Evolutionary conservation across 2,888 invertebrate genomes (phyloP).

Genomic region (Podotricha telesiphe): DNA sequence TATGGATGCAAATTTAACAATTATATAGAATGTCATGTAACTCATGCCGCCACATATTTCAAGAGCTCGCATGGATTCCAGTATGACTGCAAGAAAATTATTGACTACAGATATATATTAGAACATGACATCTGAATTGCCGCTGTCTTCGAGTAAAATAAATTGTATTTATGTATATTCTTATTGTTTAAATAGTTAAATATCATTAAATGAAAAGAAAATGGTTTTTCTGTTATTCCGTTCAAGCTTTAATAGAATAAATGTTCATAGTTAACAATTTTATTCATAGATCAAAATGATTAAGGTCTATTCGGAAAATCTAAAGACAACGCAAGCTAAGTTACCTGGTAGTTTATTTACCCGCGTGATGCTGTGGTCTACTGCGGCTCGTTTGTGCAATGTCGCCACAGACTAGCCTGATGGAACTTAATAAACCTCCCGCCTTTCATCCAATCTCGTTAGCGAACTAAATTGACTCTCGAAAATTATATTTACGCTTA

Average conservation of each 20-base stretch:
- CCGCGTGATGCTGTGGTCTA: constrained; percentile 52
- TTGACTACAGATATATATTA: constrained; percentile 48
- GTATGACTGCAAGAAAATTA: constrained; percentile 55
- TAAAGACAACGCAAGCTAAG: not conserved
- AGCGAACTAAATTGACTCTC: constrained; percentile 73
- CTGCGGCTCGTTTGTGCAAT: constrained; percentile 60
- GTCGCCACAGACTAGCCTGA: constrained; percentile 63
- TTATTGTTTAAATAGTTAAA: not conserved
- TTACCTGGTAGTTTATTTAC: constrained; percentile 30
- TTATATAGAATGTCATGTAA: constrained; percentile 61
- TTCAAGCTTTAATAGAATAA: not conserved
- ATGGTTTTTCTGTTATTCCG: no score
- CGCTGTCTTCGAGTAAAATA: not conserved
- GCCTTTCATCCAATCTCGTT: constrained; percentile 74
- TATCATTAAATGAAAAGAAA: no score
- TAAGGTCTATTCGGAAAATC: not conserved
- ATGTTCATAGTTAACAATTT: not conserved
- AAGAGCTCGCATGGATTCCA: constrained; percentile 60
- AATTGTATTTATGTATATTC: not conserved
- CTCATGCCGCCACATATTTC: constrained; percentile 54
- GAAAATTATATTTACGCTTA: constrained; percentile 60
- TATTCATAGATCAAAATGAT: not conserved
- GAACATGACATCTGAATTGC: constrained; percentile 15
- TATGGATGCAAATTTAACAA: constrained; percentile 79
- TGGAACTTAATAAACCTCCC: constrained; percentile 72